Evolutionary conservation across 2,797 vertebrate genomes (phyloP).

Genomic region (Urosaurus nigricauda): DNA sequence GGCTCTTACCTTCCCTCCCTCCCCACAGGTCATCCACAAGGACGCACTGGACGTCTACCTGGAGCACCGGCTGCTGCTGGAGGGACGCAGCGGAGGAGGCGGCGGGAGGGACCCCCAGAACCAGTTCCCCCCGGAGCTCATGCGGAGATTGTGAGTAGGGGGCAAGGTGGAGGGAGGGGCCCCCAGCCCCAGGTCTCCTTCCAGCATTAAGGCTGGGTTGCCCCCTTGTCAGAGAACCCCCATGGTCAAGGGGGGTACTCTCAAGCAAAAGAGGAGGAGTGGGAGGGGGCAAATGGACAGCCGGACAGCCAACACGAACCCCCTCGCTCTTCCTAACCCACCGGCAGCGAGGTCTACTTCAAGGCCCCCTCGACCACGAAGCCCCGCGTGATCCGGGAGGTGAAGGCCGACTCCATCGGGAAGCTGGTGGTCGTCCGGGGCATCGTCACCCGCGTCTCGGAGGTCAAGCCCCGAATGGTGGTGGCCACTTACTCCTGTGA

Average conservation of each 20-base stretch:
- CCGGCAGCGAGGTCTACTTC: slow-evolving; percentile 90
- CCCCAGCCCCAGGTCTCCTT: no score
- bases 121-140: slow-evolving; percentile 92
- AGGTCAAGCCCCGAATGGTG: slow-evolving; percentile 94
- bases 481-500: slow-evolving; percentile 95
- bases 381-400: slow-evolving; percentile 88
- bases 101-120: slow-evolving; percentile 83
- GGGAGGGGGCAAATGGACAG: neutral
- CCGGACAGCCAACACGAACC: rapidly evolving
- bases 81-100: slow-evolving; percentile 86
- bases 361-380: slow-evolving; percentile 85
- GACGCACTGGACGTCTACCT: slow-evolving; percentile 93
- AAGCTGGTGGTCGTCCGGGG: slow-evolving; percentile 89
- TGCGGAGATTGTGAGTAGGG: slow-evolving; percentile 91
- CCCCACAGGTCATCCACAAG: slow-evolving; percentile 84
- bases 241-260: no score
- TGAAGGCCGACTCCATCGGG: slow-evolving; percentile 89
- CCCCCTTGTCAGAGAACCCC: no score
- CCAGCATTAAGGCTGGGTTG: no score
- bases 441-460: slow-evolving; percentile 91
- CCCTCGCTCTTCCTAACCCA: rapidly evolving
- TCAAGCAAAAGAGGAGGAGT: neutral
- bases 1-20: no score
- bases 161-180: neutral
- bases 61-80: slow-evolving; percentile 94